These are phyloP conservation scores for Rugalucina vietnamica DNA, from an alignment of 2,888 invertebrate genomes.

Conservation along the genomic window DNA sequence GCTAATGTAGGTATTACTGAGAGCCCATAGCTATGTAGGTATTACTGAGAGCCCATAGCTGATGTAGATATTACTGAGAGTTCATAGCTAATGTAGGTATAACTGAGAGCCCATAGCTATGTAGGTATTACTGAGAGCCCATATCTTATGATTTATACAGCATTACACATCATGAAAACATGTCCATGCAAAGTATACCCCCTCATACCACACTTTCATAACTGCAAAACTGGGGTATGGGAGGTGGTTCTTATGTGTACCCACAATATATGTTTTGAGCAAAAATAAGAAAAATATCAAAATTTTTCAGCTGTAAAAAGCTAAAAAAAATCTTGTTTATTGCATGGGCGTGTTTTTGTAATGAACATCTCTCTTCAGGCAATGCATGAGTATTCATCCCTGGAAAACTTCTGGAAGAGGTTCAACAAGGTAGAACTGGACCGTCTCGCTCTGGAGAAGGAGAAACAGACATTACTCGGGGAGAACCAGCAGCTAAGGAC, in stretches of 20 bases:
- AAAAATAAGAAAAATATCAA: too few relatives aligned
- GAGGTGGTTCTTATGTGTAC: too few relatives aligned
- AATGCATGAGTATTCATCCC: constrained; percentile 81
- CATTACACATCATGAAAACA: too few relatives aligned
- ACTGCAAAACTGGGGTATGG: too few relatives aligned
- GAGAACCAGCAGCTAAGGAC: constrained; percentile 87
- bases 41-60: neutral
- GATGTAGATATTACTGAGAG: neutral
- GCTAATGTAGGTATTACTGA: constrained; percentile 78
- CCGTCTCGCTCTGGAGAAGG: constrained; percentile 85
- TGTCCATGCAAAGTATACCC: too few relatives aligned
- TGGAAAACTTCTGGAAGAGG: constrained; percentile 90
- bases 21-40: constrained; percentile 80
- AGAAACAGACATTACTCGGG: constrained; percentile 83
- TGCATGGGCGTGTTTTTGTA: too few relatives aligned
- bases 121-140: constrained; percentile 77
- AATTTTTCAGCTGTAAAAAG: too few relatives aligned
- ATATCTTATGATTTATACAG: constrained; percentile 81
- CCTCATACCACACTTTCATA: too few relatives aligned
- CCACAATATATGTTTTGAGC: too few relatives aligned
- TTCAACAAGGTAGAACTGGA: constrained; percentile 87
- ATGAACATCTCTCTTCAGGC: too few relatives aligned
- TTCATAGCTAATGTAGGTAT: neutral
- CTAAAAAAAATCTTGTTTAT: too few relatives aligned
- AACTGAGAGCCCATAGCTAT: too few relatives aligned